A percentile compares a stretch with the other conserved stretches of the same genome.
These are phyloP conservation scores for Scleropages formosus DNA, from an alignment of 2,797 vertebrate genomes.

Conservation along the genomic window DNA sequence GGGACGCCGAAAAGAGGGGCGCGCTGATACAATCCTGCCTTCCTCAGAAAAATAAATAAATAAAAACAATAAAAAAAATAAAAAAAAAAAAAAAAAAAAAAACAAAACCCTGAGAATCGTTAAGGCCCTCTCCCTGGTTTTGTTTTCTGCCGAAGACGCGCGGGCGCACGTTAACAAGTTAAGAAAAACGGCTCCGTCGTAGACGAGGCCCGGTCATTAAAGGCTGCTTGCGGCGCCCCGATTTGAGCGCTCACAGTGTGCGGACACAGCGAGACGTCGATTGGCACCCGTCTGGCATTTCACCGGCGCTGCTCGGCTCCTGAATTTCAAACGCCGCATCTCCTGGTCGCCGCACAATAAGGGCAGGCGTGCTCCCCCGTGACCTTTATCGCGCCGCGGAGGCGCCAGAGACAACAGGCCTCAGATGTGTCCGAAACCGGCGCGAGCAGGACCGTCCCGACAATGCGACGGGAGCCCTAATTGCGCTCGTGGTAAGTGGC, in stretches of 20 bases:
- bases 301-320: constrained; percentile 51
- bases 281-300: constrained; percentile 67
- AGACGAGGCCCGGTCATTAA: constrained; percentile 60
- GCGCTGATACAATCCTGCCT: too few relatives aligned
- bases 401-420: neutral
- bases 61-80: too few relatives aligned
- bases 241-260: constrained; percentile 69
- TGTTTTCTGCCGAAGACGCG: constrained; percentile 18
- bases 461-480: neutral
- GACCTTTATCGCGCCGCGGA: constrained; percentile 6
- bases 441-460: neutral
- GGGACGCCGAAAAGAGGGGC: neutral
- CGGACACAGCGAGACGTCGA: constrained; percentile 64
- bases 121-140: neutral
- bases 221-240: constrained; percentile 65
- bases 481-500: neutral
- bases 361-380: neutral
- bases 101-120: too few relatives aligned
- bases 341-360: constrained; percentile 39
- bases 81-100: too few relatives aligned
- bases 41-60: too few relatives aligned
- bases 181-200: neutral
- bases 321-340: constrained; percentile 48
- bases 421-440: neutral
- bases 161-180: neutral